phyloP scores from a whole-genome alignment of 2,113 vertebrate species.

The Centropus bengalensis region DNA sequence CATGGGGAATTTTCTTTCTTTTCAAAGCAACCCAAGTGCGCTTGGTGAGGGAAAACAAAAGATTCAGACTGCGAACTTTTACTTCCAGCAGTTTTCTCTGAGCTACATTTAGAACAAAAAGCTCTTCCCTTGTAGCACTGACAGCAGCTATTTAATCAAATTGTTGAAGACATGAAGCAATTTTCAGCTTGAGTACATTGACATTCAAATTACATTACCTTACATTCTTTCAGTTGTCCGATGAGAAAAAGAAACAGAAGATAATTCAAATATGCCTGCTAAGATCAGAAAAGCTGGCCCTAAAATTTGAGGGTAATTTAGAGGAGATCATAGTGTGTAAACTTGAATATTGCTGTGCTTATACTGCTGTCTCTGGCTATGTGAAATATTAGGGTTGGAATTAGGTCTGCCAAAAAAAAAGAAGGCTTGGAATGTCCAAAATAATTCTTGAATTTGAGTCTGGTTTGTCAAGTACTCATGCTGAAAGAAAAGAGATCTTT shows the following conservation, averaged over 20 bases:
- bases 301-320: neutral
- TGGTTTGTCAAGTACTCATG: neutral
- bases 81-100: neutral
- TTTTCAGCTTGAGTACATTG: neutral
- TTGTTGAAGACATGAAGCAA: neutral
- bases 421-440: neutral
- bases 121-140: neutral
- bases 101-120: neutral
- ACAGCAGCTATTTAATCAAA: neutral
- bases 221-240: neutral
- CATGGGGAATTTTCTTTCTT: rapidly evolving
- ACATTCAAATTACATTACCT: neutral
- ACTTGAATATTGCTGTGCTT: neutral
- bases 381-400: neutral
- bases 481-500: neutral
- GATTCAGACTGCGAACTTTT: neutral
- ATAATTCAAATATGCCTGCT: neutral
- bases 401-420: neutral
- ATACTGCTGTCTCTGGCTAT: neutral
- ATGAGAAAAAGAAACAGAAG: neutral
- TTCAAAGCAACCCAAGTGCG: neutral
- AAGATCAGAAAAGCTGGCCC: neutral
- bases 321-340: neutral
- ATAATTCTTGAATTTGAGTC: neutral
- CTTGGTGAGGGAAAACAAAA: neutral